These are phyloP conservation scores for Trachemys scripta DNA, from an alignment of 2,113 vertebrate species.

Conservation along the genomic window DNA sequence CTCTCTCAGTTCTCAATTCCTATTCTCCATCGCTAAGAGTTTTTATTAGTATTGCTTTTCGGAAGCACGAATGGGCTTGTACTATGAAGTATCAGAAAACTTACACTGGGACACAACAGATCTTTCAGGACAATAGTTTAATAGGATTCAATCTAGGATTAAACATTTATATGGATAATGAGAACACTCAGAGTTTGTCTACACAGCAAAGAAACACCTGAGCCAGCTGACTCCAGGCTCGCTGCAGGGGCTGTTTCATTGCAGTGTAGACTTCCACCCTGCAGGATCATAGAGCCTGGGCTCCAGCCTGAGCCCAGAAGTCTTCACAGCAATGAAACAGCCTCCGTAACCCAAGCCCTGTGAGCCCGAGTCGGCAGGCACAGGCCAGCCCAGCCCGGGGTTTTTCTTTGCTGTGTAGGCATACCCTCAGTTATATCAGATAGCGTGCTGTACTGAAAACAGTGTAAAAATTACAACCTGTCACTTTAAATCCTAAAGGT, in stretches of 20 bases:
- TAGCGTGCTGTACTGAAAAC: too few relatives aligned
- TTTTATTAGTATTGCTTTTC: conserved; percentile 36
- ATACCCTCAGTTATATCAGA: too few relatives aligned
- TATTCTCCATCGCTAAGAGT: conserved; percentile 33
- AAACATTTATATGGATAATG: not conserved
- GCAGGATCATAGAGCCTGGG: too few relatives aligned
- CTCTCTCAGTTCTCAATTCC: conserved; percentile 15
- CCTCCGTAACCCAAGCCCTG: too few relatives aligned
- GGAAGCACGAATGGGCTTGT: not conserved
- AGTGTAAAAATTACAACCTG: not conserved
- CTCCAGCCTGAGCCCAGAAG: too few relatives aligned
- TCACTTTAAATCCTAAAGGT: not conserved
- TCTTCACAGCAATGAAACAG: too few relatives aligned
- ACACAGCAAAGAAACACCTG: not conserved
- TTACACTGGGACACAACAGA: not conserved
- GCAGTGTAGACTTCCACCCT: not conserved
- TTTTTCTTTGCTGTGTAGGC: too few relatives aligned
- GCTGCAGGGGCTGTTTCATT: not conserved
- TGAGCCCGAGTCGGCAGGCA: too few relatives aligned
- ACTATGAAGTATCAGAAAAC: not conserved
- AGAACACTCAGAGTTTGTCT: not conserved
- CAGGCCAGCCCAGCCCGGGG: too few relatives aligned
- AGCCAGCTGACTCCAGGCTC: not conserved
- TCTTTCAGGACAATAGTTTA: not conserved
- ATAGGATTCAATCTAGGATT: not conserved